These are phyloP conservation scores for Rhagophthalmus giganteus DNA, from an alignment of 2,888 invertebrate species.

Conservation along the genomic window DNA sequence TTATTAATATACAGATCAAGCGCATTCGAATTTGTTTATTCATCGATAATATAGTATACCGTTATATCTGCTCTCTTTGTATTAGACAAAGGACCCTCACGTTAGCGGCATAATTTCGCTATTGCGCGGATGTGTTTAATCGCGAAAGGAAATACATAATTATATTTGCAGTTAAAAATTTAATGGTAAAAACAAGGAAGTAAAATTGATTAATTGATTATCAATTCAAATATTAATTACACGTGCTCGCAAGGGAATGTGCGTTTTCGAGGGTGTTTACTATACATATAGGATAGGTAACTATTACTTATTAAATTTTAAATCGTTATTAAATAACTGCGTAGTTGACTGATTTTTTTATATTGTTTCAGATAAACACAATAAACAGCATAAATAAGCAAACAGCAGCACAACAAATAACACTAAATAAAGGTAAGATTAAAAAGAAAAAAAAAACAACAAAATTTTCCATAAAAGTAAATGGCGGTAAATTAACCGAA, in stretches of 20 bases:
- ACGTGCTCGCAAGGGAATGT: too few relatives aligned
- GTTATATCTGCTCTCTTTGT: background rate
- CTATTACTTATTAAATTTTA: too few relatives aligned
- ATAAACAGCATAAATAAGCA: too few relatives aligned
- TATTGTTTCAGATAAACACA: background rate
- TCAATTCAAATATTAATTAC: too few relatives aligned
- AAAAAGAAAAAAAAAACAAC: background rate
- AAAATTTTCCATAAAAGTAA: background rate
- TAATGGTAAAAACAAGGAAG: background rate
- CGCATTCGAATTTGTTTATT: background rate
- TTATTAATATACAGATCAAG: background rate
- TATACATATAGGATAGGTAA: too few relatives aligned
- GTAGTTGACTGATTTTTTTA: background rate
- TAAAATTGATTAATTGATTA: background rate
- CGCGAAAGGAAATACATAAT: background rate
- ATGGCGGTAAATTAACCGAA: too few relatives aligned
- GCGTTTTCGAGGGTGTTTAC: too few relatives aligned
- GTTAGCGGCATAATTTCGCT: background rate
- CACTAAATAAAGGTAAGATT: too few relatives aligned
- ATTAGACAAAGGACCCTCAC: background rate
- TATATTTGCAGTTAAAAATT: background rate
- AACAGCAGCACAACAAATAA: too few relatives aligned
- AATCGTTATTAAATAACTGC: too few relatives aligned
- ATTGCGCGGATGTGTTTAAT: background rate
- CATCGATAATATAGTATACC: background rate